Evolutionary conservation across 1,140 invertebrate genomes (phyloP).

Genomic region (Ceratosolen solmsi): DNA sequence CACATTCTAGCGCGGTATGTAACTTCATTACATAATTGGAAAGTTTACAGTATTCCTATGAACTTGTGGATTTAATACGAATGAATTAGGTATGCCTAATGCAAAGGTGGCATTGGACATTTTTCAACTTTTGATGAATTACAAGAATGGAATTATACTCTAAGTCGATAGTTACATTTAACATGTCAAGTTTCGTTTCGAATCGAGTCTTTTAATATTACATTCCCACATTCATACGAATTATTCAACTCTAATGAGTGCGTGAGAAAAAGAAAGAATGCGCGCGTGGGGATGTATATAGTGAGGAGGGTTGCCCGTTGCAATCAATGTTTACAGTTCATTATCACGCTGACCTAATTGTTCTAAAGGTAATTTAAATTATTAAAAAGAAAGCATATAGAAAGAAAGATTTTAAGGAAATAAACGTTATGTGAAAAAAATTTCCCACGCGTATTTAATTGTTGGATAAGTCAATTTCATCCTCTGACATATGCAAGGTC

Average conservation of each 20-base stretch:
- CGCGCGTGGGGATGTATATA: too few relatives aligned
- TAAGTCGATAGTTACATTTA: background rate
- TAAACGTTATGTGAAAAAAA: background rate
- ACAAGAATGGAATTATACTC: background rate
- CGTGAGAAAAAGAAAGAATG: too few relatives aligned
- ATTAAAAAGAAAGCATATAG: background rate
- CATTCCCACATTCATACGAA: background rate
- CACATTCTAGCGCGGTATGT: slow-evolving; percentile 7
- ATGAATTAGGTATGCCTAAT: background rate
- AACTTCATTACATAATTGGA: slow-evolving; percentile 27
- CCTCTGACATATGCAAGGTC: too few relatives aligned
- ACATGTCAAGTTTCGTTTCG: too few relatives aligned
- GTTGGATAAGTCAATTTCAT: too few relatives aligned
- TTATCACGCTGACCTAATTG: background rate
- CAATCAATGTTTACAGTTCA: background rate
- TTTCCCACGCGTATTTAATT: background rate
- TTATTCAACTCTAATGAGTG: background rate
- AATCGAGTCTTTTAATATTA: too few relatives aligned
- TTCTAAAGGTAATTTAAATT: background rate
- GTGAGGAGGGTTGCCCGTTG: background rate
- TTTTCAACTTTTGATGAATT: background rate
- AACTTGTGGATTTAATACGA: background rate
- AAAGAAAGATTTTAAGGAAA: background rate
- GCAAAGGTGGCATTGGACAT: background rate
- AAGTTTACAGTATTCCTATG: slow-evolving; percentile 8